Evolutionary conservation across 2,888 invertebrate species (phyloP).

Genomic region (Hybos culiciformis): DNA sequence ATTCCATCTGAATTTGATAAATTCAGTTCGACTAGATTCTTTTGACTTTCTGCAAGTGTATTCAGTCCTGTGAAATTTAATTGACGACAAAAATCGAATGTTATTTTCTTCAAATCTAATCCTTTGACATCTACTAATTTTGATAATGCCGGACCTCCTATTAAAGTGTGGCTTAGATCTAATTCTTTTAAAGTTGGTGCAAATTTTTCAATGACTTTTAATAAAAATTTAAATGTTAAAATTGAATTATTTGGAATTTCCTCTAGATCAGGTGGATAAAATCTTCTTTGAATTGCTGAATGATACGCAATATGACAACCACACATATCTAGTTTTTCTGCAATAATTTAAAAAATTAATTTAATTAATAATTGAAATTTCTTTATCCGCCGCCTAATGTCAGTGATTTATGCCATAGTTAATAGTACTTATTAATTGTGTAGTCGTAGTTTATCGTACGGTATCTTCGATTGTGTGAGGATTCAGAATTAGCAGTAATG

Average conservation of each 20-base stretch:
- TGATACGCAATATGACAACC: conserved; percentile 60
- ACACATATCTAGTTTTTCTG: background rate
- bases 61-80: conserved; percentile 22
- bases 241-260: conserved; percentile 50
- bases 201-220: conserved; percentile 42
- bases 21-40: conserved; percentile 43
- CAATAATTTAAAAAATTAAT: no score
- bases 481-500: no score
- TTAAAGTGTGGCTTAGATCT: conserved; percentile 51
- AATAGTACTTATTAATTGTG: no score
- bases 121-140: conserved; percentile 41
- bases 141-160: conserved; percentile 48
- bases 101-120: conserved; percentile 21
- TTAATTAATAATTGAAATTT: no score
- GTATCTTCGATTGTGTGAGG: no score
- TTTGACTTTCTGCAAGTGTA: conserved; percentile 35
- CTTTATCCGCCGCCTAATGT: no score
- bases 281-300: conserved; percentile 49
- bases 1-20: conserved; percentile 50
- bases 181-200: conserved; percentile 43
- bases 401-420: no score
- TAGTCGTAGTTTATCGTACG: no score
- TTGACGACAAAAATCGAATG: conserved; percentile 26
- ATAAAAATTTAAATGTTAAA: conserved; percentile 53
- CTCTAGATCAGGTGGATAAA: conserved; percentile 42